These are phyloP conservation scores for Ooceraea biroi DNA, from an alignment of 1,140 invertebrate species.

Conservation along the genomic window DNA sequence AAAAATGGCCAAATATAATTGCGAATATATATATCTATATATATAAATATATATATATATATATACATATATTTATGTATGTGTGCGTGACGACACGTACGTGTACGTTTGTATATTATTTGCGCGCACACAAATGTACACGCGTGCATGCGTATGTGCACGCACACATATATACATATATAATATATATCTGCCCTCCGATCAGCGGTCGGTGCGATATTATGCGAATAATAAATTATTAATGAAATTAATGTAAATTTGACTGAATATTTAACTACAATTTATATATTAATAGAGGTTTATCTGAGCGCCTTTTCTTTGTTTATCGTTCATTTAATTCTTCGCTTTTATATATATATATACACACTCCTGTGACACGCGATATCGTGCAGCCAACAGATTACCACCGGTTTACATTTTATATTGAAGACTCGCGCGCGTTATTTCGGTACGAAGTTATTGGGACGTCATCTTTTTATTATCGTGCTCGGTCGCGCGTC, in stretches of 20 bases:
- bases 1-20: constrained; percentile 86
- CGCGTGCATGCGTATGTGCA: neutral
- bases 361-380: constrained; percentile 40
- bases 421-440: constrained; percentile 47
- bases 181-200: constrained; percentile 75
- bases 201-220: constrained; percentile 81
- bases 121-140: constrained; percentile 24
- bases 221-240: constrained; percentile 87
- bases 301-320: constrained; percentile 82
- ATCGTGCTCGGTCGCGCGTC: constrained; percentile 65
- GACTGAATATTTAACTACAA: constrained; percentile 86
- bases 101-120: constrained; percentile 30
- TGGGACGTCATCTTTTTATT: constrained; percentile 66
- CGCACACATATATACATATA: constrained; percentile 19
- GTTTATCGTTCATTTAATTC: constrained; percentile 72
- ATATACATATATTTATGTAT: constrained; percentile 71
- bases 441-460: constrained; percentile 20
- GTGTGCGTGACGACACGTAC: constrained; percentile 17
- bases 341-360: constrained; percentile 66
- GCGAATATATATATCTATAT: constrained; percentile 80
- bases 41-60: constrained; percentile 66
- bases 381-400: constrained; percentile 57
- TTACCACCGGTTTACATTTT: constrained; percentile 55
- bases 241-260: constrained; percentile 87
- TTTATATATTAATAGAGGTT: constrained; percentile 86